These are phyloP conservation scores for Eupeodes latifasciatus DNA, from an alignment of 2,888 invertebrate genomes.

Conservation along the genomic window DNA sequence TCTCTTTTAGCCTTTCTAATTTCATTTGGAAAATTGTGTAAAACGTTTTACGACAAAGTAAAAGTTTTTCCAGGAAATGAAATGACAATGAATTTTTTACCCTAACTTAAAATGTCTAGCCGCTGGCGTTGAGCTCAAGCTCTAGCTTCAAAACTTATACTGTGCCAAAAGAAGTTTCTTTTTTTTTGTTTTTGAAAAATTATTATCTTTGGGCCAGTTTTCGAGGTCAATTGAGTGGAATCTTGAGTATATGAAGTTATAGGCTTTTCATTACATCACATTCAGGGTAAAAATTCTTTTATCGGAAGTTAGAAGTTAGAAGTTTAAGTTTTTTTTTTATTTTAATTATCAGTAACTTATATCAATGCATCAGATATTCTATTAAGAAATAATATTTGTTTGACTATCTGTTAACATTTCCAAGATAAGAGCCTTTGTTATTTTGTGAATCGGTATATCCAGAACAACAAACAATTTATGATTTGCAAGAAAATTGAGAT, in stretches of 20 bases:
- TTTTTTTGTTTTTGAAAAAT: not conserved
- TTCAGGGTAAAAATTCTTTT: not conserved
- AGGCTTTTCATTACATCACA: not conserved
- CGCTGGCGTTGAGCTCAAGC: slow-evolving; percentile 35
- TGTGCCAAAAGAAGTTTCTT: slow-evolving; percentile 48
- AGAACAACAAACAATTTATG: too few species aligned
- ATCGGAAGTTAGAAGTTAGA: not conserved
- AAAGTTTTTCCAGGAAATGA: slow-evolving; percentile 70
- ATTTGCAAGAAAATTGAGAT: too few species aligned
- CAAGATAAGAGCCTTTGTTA: too few species aligned
- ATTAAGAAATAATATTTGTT: too few species aligned
- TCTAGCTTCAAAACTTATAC: slow-evolving; percentile 51
- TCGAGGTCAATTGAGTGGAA: slow-evolving; percentile 69
- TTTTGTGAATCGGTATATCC: too few species aligned
- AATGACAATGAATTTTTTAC: slow-evolving; percentile 74
- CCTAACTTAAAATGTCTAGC: slow-evolving; percentile 74
- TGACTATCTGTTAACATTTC: too few species aligned
- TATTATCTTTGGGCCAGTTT: slow-evolving; percentile 63
- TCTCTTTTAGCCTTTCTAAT: slow-evolving; percentile 58
- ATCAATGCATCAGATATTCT: too few species aligned
- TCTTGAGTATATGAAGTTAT: slow-evolving; percentile 9
- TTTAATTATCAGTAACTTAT: not conserved
- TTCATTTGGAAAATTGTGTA: slow-evolving; percentile 67
- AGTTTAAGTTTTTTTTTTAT: not conserved
- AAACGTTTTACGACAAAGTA: slow-evolving; percentile 71